Evolutionary conservation across 23 tunicate species (phyloP).

Genomic region (Halocynthia aurantium): DNA sequence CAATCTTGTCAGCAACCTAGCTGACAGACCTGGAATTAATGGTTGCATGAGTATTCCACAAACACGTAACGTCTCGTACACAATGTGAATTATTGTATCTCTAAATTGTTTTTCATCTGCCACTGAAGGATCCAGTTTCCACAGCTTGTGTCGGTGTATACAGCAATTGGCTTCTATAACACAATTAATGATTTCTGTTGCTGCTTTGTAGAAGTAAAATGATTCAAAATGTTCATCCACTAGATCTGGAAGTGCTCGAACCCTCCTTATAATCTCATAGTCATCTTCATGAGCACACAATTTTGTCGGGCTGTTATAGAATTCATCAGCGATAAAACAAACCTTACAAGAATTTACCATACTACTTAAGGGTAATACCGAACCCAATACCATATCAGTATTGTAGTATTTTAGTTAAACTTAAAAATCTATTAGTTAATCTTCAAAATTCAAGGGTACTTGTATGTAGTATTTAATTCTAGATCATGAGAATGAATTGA

Average conservation of each 20-base stretch:
- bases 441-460: too few relatives aligned
- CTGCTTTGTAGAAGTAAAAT: slow-evolving; percentile 43
- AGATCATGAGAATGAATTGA: too few relatives aligned
- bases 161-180: slow-evolving; percentile 46
- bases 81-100: slow-evolving; percentile 42
- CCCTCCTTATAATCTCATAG: slow-evolving; percentile 19
- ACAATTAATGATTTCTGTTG: slow-evolving; percentile 29
- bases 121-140: slow-evolving; percentile 28
- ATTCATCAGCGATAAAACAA: too few relatives aligned
- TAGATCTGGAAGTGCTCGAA: slow-evolving; percentile 41
- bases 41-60: slow-evolving; percentile 75
- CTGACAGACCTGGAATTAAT: slow-evolving; percentile 38
- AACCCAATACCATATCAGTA: too few relatives aligned
- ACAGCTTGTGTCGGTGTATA: slow-evolving; percentile 42
- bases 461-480: too few relatives aligned
- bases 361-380: too few relatives aligned
- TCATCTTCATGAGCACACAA: slow-evolving; percentile 6
- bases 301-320: not conserved
- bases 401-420: slow-evolving; percentile 4
- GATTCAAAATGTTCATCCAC: slow-evolving; percentile 21
- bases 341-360: too few relatives aligned
- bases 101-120: slow-evolving; percentile 14
- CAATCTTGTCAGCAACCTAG: slow-evolving; percentile 20
- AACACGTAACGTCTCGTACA: slow-evolving; percentile 79
- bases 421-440: not conserved